These are phyloP conservation scores for Sitta europaea DNA, from an alignment of 2,113 vertebrate species.

Conservation along the genomic window DNA sequence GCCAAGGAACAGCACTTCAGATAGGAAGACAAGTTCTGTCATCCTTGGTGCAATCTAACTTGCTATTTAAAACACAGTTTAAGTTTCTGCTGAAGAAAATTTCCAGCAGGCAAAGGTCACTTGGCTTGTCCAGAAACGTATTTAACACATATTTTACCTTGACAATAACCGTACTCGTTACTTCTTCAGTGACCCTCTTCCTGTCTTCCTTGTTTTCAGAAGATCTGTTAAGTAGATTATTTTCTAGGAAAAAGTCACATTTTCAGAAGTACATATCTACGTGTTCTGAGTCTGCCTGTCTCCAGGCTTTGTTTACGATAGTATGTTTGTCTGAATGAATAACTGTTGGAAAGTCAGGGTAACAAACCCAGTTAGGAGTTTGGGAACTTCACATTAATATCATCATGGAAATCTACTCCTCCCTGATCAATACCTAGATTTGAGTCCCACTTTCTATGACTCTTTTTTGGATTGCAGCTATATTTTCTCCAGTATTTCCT, in stretches of 20 bases:
- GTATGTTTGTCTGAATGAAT: background rate
- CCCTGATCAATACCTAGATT: background rate
- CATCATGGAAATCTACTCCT: background rate
- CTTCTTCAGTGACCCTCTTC: constrained; percentile 14
- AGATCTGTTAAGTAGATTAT: background rate
- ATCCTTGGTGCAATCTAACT: background rate
- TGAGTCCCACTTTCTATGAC: background rate
- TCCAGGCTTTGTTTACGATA: background rate
- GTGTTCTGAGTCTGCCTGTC: background rate
- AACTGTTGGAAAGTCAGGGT: background rate
- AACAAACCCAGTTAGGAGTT: background rate
- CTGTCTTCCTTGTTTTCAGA: background rate
- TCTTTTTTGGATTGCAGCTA: background rate
- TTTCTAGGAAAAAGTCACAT: background rate
- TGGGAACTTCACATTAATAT: background rate
- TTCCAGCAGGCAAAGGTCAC: constrained; percentile 14
- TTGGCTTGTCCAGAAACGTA: constrained; percentile 24
- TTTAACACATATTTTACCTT: constrained; percentile 12
- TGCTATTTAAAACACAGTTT: constrained; percentile 21
- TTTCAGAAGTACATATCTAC: background rate
- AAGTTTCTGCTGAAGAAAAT: constrained; percentile 22
- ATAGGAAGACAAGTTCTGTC: background rate
- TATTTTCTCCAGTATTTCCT: background rate
- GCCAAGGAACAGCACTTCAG: background rate
- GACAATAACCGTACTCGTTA: constrained; percentile 12